phyloP scores from a whole-genome alignment of 2,888 invertebrate genomes.

The Pyrgus malvae region DNA sequence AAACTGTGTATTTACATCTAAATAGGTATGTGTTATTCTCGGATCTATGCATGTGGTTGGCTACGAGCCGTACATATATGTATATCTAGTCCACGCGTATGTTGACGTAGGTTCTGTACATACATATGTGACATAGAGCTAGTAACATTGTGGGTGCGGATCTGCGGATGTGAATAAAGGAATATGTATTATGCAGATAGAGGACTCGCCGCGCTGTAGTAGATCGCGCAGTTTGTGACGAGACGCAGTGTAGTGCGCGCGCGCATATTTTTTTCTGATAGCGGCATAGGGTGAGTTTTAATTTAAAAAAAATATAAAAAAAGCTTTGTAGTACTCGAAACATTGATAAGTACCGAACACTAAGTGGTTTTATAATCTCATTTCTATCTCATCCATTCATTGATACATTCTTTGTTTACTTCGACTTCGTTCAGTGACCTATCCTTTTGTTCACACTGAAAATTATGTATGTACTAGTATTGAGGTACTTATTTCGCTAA shows the following conservation, averaged over 20 bases:
- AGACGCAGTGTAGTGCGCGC: conserved; percentile 20
- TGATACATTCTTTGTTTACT: conserved; percentile 23
- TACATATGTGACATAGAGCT: background rate
- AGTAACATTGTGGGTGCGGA: background rate
- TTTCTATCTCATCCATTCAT: too few relatives aligned
- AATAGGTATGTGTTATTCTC: too few relatives aligned
- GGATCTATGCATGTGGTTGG: too few relatives aligned
- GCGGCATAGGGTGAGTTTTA: conserved; percentile 11
- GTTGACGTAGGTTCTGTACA: conserved; percentile 1
- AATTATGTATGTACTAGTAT: background rate
- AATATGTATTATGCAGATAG: conserved; percentile 7
- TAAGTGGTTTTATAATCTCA: too few relatives aligned
- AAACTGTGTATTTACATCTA: too few relatives aligned
- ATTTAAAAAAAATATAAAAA: background rate
- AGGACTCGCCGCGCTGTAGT: background rate
- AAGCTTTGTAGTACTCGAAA: too few relatives aligned
- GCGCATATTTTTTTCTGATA: conserved; percentile 7
- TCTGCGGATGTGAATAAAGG: conserved; percentile 2
- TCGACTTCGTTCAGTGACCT: conserved; percentile 20
- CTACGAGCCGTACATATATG: too few relatives aligned
- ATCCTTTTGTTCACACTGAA: conserved; percentile 4
- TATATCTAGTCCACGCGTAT: background rate
- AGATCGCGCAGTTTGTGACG: conserved; percentile 10
- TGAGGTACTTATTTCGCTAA: too few relatives aligned
- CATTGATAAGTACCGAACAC: too few relatives aligned